Percentiles rank a stretch among this genome's conserved stretches.
These are phyloP conservation scores for Drosophila siamana DNA, from an alignment of 2,888 invertebrate species.

Conservation along the genomic window DNA sequence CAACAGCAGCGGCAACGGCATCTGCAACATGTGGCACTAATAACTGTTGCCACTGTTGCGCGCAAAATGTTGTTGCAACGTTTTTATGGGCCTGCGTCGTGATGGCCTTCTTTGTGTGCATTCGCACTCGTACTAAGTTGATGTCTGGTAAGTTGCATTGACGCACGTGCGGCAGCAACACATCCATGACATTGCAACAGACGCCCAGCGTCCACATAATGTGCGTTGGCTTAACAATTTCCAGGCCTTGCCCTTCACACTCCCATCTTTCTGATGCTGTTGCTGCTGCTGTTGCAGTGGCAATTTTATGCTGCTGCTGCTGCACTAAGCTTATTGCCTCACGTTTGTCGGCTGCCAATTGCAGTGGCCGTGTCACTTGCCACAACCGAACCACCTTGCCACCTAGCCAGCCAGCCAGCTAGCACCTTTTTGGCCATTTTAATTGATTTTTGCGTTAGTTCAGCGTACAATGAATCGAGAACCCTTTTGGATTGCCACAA, in stretches of 20 bases:
- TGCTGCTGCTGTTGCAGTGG: not conserved
- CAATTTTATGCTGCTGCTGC: slow-evolving; percentile 24
- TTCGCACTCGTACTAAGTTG: not conserved
- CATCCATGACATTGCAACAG: slow-evolving; percentile 18
- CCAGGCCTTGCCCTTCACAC: slow-evolving; percentile 17
- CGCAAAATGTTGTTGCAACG: slow-evolving; percentile 53
- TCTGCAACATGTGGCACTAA: slow-evolving; percentile 63
- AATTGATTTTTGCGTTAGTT: slow-evolving; percentile 67
- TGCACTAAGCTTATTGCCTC: slow-evolving; percentile 54
- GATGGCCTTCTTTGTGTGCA: slow-evolving; percentile 26
- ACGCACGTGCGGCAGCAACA: slow-evolving; percentile 38
- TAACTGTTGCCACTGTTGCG: slow-evolving; percentile 51
- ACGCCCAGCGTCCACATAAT: slow-evolving; percentile 34
- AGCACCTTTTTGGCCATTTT: slow-evolving; percentile 42
- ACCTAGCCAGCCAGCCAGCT: not conserved
- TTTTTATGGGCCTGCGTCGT: slow-evolving; percentile 35
- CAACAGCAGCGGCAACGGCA: slow-evolving; percentile 25
- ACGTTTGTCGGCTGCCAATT: slow-evolving; percentile 41
- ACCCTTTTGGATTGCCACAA: slow-evolving; percentile 50
- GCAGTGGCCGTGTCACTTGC: slow-evolving; percentile 21
- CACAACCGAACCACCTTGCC: not conserved
- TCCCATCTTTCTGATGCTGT: too few relatives aligned
- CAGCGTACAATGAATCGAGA: slow-evolving; percentile 36
- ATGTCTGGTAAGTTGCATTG: slow-evolving; percentile 27
- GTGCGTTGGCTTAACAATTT: slow-evolving; percentile 30